Evolutionary conservation across 2,888 invertebrate genomes (phyloP).

Genomic region (Mactromeris polynyma): DNA sequence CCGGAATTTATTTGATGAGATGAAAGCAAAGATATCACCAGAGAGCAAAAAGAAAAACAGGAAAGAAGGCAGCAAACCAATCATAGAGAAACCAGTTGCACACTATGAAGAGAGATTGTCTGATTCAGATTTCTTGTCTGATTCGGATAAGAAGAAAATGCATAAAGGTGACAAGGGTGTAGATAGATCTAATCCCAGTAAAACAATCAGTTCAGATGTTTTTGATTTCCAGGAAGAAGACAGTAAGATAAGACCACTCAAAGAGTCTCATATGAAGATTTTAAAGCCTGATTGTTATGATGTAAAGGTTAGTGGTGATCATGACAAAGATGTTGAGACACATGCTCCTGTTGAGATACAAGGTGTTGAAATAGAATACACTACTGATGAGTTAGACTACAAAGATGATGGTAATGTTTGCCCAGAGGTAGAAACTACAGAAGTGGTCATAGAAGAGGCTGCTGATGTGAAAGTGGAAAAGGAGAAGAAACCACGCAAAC

Average conservation of each 20-base stretch:
- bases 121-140: constrained; percentile 69
- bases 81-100: constrained; percentile 52
- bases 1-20: constrained; percentile 66
- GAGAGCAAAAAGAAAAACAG: constrained; percentile 55
- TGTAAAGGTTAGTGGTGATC: constrained; percentile 44
- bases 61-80: constrained; percentile 55
- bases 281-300: constrained; percentile 60
- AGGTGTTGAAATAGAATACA: constrained; percentile 65
- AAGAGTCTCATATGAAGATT: constrained; percentile 67
- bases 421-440: constrained; percentile 67
- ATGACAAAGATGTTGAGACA: constrained; percentile 51
- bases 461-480: constrained; percentile 52
- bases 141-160: constrained; percentile 60
- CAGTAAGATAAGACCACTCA: constrained; percentile 50
- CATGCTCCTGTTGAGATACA: constrained; percentile 62
- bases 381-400: constrained; percentile 60
- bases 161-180: constrained; percentile 60
- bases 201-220: constrained; percentile 57
- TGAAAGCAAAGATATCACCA: constrained; percentile 58
- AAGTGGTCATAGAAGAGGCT: constrained; percentile 64
- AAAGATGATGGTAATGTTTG: constrained; percentile 67
- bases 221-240: constrained; percentile 75
- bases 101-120: constrained; percentile 48
- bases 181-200: constrained; percentile 26
- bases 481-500: constrained; percentile 55